Conservation (phyloP, 1,140 invertebrate genomes). For the Drosophila teissieri region DNA sequence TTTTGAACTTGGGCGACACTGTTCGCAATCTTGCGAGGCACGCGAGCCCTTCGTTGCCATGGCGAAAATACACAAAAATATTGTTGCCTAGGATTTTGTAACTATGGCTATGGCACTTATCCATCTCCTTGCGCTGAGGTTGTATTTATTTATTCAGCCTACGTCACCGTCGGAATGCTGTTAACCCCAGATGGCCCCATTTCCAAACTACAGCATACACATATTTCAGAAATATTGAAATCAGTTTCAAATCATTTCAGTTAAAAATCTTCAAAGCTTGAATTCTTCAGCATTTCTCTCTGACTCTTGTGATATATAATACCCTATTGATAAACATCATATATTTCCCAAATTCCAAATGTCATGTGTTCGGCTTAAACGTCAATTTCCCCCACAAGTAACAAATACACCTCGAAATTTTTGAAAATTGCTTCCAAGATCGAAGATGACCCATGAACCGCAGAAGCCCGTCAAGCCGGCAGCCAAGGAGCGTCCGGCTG, state of each 20-base stretch:
- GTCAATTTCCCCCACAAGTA: not conserved
- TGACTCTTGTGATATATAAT: too few species aligned
- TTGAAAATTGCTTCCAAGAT: not conserved
- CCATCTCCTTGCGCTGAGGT: conserved; percentile 24
- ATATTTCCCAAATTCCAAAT: not conserved
- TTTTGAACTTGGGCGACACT: conserved; percentile 56
- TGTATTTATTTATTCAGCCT: conserved; percentile 39
- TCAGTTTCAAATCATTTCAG: too few species aligned
- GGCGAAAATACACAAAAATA: conserved; percentile 63
- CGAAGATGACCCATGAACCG: conserved; percentile 9
- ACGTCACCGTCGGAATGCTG: conserved; percentile 47
- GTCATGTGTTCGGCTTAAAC: not conserved
- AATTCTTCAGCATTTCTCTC: too few species aligned
- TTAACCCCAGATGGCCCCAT: conserved; percentile 21
- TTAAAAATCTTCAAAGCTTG: too few species aligned
- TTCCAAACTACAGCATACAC: too few species aligned
- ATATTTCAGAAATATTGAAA: too few species aligned
- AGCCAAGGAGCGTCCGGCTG: not conserved
- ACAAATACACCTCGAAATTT: conserved; percentile 2
- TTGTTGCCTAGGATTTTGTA: conserved; percentile 68
- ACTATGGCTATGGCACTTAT: conserved; percentile 65
- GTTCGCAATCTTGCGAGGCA: conserved; percentile 43
- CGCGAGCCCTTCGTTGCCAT: conserved; percentile 54
- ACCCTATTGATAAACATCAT: too few species aligned
- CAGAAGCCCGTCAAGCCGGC: not conserved